A percentile compares a stretch with the other conserved stretches of the same genome.
Evolutionary conservation across 2,113 vertebrate species (phyloP).

Genomic region (Corvus hawaiiensis): DNA sequence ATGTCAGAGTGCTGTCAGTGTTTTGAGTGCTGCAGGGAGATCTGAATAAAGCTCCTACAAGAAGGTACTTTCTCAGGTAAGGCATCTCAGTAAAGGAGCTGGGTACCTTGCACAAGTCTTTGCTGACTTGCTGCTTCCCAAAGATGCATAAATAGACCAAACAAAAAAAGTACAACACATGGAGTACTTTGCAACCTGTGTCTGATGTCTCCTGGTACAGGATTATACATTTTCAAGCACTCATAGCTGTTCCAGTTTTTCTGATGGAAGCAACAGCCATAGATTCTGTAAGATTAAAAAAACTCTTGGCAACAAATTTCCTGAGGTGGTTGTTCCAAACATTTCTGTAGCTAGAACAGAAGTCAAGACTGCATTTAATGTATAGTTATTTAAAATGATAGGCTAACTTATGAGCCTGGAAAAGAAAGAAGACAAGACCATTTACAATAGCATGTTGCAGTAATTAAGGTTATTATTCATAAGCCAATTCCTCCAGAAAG

Average conservation of each 20-base stretch:
- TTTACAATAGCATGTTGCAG: background rate
- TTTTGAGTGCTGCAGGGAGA: background rate
- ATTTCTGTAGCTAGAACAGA: constrained; percentile 3
- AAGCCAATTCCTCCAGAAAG: background rate
- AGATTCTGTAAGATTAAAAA: background rate
- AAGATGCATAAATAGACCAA: background rate
- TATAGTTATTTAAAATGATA: background rate
- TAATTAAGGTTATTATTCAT: constrained; percentile 1
- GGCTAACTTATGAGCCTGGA: background rate
- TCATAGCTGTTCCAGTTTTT: background rate
- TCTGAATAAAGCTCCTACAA: background rate
- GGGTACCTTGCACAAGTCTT: background rate
- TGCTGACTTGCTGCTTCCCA: background rate
- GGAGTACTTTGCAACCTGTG: background rate
- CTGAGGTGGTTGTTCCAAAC: background rate
- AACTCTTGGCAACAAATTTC: background rate
- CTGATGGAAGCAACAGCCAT: background rate
- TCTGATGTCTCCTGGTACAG: background rate
- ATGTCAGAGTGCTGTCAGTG: background rate
- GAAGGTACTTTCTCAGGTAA: background rate
- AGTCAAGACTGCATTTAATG: background rate
- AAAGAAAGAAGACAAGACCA: background rate
- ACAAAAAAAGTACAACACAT: background rate
- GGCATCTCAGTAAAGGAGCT: background rate
- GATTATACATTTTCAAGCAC: background rate